A percentile compares a stretch with the other conserved stretches of the same genome.
These are phyloP conservation scores for Tapera naevia DNA, from an alignment of 2,797 vertebrate species.

Conservation along the genomic window DNA sequence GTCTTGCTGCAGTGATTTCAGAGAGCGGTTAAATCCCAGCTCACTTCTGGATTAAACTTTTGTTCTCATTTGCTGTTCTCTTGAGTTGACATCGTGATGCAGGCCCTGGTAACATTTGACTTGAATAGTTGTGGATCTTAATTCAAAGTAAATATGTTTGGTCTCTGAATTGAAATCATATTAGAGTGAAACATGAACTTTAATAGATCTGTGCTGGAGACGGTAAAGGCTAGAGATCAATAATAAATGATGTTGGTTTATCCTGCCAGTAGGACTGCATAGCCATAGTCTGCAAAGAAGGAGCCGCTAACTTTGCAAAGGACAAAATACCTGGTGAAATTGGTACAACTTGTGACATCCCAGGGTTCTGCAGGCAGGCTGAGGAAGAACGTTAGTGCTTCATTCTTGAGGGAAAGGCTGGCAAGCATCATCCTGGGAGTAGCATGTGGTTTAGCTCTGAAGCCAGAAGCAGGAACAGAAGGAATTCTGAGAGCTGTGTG, in stretches of 20 bases:
- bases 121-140: conserved; percentile 40
- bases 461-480: background rate
- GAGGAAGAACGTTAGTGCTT: background rate
- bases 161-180: conserved; percentile 54
- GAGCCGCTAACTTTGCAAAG: background rate
- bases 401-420: background rate
- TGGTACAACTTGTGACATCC: background rate
- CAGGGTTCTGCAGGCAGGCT: background rate
- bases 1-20: conserved; percentile 67
- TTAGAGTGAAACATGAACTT: conserved; percentile 53
- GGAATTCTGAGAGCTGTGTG: background rate
- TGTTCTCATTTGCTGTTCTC: conserved; percentile 18
- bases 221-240: conserved; percentile 38
- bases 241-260: conserved; percentile 40
- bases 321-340: background rate
- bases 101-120: conserved; percentile 36
- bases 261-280: background rate
- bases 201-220: conserved; percentile 35
- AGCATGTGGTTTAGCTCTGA: background rate
- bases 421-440: background rate
- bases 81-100: conserved; percentile 19
- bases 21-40: conserved; percentile 56
- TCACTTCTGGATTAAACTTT: conserved; percentile 44
- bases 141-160: conserved; percentile 43
- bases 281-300: background rate